Percentiles rank a stretch among this genome's conserved stretches.
phyloP scores from a whole-genome alignment of 2,113 vertebrate genomes.

The Chlorodrepanis virens region DNA sequence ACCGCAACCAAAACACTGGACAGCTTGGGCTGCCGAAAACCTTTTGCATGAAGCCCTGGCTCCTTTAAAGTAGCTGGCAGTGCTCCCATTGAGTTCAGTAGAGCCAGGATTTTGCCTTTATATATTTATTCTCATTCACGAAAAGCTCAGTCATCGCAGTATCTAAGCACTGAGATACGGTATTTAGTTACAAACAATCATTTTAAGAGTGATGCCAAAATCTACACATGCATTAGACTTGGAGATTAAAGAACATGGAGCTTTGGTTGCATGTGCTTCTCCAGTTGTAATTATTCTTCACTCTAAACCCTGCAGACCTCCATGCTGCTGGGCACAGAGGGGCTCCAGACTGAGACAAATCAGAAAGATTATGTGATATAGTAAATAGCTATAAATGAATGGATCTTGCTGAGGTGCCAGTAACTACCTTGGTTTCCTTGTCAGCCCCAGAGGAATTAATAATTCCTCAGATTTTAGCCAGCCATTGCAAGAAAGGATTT shows the following conservation, averaged over 20 bases:
- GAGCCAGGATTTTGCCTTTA: slow-evolving; percentile 23
- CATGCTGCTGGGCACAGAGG: background rate
- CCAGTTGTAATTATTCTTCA: slow-evolving; percentile 58
- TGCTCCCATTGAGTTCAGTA: background rate
- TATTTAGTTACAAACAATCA: slow-evolving; percentile 72
- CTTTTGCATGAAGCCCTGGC: background rate
- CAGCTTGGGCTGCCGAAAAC: slow-evolving; percentile 8
- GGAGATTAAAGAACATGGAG: slow-evolving; percentile 31
- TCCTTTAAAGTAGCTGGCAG: slow-evolving; percentile 4
- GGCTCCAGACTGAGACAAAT: slow-evolving; percentile 68
- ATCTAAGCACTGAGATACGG: slow-evolving; percentile 60
- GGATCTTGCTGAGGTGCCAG: slow-evolving; percentile 61
- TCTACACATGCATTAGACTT: slow-evolving; percentile 54
- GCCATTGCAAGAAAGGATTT: slow-evolving; percentile 46
- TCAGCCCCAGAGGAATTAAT: slow-evolving; percentile 55
- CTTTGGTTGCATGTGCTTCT: slow-evolving; percentile 3
- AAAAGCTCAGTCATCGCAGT: background rate
- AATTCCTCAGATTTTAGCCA: slow-evolving; percentile 60
- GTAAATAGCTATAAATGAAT: slow-evolving; percentile 73
- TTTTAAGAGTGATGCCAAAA: slow-evolving; percentile 66
- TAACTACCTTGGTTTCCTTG: slow-evolving; percentile 55
- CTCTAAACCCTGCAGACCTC: slow-evolving; percentile 23
- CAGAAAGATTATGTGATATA: slow-evolving; percentile 64
- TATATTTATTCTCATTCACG: slow-evolving; percentile 46
- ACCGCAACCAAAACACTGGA: slow-evolving; percentile 26